phyloP scores from a whole-genome alignment of 1,140 invertebrate species.

The Hycleus phaleratus region DNA sequence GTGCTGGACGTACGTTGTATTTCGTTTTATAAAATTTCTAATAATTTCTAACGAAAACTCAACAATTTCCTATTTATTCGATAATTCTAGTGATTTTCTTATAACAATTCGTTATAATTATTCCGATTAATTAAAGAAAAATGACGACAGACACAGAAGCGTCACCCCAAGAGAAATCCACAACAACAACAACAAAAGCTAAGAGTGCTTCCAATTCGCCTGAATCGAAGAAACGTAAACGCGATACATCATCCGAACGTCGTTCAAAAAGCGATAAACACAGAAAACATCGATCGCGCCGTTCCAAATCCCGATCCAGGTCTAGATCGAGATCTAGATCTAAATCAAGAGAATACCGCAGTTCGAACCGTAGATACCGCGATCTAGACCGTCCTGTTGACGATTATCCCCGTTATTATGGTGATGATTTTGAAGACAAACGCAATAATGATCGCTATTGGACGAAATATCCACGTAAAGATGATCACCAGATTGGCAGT shows the following conservation, averaged over 20 bases:
- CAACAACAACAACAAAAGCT: not conserved
- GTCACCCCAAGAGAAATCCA: not conserved
- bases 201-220: constrained; percentile 1
- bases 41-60: no score
- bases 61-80: no score
- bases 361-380: constrained; percentile 10
- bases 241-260: constrained; percentile 9
- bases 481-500: constrained; percentile 28
- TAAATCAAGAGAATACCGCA: constrained; percentile 4
- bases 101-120: no score
- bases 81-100: no score
- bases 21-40: no score
- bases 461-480: constrained; percentile 39
- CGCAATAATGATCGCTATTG: constrained; percentile 38
- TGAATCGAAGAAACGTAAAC: constrained; percentile 8
- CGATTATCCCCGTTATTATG: constrained; percentile 34
- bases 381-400: constrained; percentile 21
- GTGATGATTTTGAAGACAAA: constrained; percentile 26
- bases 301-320: not conserved
- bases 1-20: no score
- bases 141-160: constrained; percentile 7
- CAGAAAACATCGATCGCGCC: not conserved
- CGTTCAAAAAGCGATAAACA: not conserved
- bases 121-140: not conserved
- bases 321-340: constrained; percentile 11